A percentile compares a stretch with the other conserved stretches of the same genome.
Conservation (phyloP, 1,140 invertebrate genomes). For the Mizuhopecten yessoensis region DNA sequence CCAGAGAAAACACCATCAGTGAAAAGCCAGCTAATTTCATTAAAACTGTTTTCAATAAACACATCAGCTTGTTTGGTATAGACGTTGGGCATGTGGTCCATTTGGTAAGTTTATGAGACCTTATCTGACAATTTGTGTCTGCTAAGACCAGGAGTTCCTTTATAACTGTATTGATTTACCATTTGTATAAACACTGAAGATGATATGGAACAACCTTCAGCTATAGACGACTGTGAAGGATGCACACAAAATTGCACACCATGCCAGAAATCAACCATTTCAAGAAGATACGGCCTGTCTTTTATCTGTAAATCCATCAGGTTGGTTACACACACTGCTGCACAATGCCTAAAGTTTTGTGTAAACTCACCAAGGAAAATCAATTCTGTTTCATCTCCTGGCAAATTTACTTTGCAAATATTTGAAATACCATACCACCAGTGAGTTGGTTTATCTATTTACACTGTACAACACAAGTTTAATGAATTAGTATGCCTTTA, state of each 20-base stretch:
- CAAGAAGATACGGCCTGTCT: background rate
- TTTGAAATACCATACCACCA: background rate
- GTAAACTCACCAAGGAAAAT: background rate
- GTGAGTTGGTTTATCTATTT: slow-evolving; percentile 17
- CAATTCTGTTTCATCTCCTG: slow-evolving; percentile 19
- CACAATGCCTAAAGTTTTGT: background rate
- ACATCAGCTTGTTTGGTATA: background rate
- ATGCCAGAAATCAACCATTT: background rate
- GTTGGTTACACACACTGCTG: background rate
- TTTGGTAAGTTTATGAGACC: background rate
- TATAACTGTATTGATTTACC: background rate
- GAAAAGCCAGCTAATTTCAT: background rate
- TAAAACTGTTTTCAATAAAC: slow-evolving; percentile 35
- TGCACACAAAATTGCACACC: background rate
- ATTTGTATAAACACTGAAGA: slow-evolving; percentile 25
- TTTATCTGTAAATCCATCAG: background rate
- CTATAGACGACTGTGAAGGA: background rate
- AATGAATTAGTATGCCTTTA: slow-evolving; percentile 22
- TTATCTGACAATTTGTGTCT: slow-evolving; percentile 32
- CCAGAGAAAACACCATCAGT: background rate
- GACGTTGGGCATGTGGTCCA: background rate
- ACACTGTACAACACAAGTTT: background rate
- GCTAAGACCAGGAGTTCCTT: background rate
- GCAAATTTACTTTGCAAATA: slow-evolving; percentile 26
- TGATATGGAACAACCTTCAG: slow-evolving; percentile 5